Conservation (phyloP, 1,140 invertebrate genomes). For the Aphaenogaster floridana region DNA sequence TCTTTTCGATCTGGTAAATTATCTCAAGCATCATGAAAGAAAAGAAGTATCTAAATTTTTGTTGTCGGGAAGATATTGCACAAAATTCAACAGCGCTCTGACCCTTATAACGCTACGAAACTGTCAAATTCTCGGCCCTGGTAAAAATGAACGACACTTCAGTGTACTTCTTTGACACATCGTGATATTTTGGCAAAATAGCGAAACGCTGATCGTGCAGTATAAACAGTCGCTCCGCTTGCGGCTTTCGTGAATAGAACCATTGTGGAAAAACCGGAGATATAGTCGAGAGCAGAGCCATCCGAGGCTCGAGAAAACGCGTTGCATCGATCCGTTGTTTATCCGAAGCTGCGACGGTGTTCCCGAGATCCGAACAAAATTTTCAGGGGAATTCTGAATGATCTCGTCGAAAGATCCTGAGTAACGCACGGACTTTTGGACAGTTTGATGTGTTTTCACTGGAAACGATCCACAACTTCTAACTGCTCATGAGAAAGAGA, state of each 20-base stretch:
- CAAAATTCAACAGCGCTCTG: not conserved
- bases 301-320: conserved; percentile 17
- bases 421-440: conserved; percentile 19
- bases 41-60: not conserved
- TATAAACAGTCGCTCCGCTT: conserved; percentile 46
- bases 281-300: conserved; percentile 24
- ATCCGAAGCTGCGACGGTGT: conserved; percentile 21
- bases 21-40: not conserved
- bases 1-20: conserved; percentile 5
- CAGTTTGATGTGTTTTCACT: conserved; percentile 30
- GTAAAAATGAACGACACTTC: conserved; percentile 24
- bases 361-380: conserved; percentile 21
- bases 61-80: not conserved
- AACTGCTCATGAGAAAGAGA: not conserved
- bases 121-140: not conserved
- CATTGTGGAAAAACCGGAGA: conserved; percentile 38
- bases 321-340: conserved; percentile 56
- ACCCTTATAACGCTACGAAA: not conserved
- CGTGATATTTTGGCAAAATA: conserved; percentile 54
- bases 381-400: conserved; percentile 24
- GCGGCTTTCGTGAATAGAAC: conserved; percentile 39
- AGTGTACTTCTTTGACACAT: conserved; percentile 12
- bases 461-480: not conserved
- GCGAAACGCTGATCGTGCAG: conserved; percentile 29
- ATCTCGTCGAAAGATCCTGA: conserved; percentile 11